Conservation (phyloP, 2,797 vertebrate species). For the Oreonectes daqikongensis region DNA sequence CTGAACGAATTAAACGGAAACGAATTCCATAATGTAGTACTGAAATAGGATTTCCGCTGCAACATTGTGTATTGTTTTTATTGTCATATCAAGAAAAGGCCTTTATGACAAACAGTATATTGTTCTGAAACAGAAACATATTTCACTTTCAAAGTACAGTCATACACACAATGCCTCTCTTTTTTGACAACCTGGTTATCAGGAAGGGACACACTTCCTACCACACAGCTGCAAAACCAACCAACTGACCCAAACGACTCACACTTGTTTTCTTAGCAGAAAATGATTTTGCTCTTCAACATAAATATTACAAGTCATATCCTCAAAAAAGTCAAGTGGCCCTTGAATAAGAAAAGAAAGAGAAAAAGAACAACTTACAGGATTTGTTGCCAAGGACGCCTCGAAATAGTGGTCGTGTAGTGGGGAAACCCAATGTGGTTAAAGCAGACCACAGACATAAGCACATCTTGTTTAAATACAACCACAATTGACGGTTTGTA, state of each 20-base stretch:
- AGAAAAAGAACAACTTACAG: background rate
- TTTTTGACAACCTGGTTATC: conserved; percentile 61
- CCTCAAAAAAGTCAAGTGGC: background rate
- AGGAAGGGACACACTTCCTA: conserved; percentile 63
- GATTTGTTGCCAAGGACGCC: background rate
- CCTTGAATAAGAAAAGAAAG: background rate
- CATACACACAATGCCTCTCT: conserved; percentile 56
- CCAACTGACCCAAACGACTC: background rate
- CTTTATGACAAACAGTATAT: background rate
- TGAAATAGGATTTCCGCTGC: background rate
- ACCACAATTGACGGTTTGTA: conserved; percentile 52
- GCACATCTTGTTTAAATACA: conserved; percentile 41
- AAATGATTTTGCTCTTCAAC: conserved; percentile 4
- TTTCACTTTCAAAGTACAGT: conserved; percentile 13
- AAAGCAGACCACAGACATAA: conserved; percentile 50
- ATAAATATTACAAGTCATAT: background rate
- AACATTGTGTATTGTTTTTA: conserved; percentile 24
- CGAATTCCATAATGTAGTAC: background rate
- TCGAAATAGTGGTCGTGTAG: conserved; percentile 32
- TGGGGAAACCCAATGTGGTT: conserved; percentile 46
- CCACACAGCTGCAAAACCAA: conserved; percentile 49
- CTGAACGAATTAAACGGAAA: background rate
- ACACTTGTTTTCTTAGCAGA: conserved; percentile 6
- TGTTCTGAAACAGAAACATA: conserved; percentile 11
- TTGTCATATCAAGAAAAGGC: background rate